Evolutionary conservation across 2,888 invertebrate genomes (phyloP).

Genomic region (Drosophila gaucha): DNA sequence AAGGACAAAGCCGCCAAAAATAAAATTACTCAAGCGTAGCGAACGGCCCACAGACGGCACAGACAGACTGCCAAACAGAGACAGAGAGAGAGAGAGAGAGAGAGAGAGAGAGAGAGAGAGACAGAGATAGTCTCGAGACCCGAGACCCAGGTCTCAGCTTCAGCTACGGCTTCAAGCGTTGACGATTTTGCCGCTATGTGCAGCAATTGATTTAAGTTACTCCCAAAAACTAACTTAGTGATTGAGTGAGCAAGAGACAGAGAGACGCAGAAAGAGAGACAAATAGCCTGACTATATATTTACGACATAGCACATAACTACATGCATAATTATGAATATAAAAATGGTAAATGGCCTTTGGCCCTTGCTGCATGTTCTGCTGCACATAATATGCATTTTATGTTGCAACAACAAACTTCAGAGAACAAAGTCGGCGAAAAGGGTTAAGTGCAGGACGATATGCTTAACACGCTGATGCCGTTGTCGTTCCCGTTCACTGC

Average conservation of each 20-base stretch:
- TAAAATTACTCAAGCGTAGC: slow-evolving; percentile 75
- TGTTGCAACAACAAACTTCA: slow-evolving; percentile 58
- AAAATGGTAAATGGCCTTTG: slow-evolving; percentile 55
- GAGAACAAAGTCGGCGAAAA: slow-evolving; percentile 37
- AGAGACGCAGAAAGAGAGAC: slow-evolving; percentile 8
- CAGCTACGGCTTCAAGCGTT: slow-evolving; percentile 36
- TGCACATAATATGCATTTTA: slow-evolving; percentile 71
- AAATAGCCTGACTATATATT: slow-evolving; percentile 17
- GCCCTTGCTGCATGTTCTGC: slow-evolving; percentile 58
- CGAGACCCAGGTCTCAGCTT: slow-evolving; percentile 10
- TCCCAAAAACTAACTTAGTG: slow-evolving; percentile 47
- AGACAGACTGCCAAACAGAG: slow-evolving; percentile 5
- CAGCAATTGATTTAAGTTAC: slow-evolving; percentile 81
- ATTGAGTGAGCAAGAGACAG: slow-evolving; percentile 6
- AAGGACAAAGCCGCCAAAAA: slow-evolving; percentile 76
- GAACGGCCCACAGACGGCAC: slow-evolving; percentile 35
- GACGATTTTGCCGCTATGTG: slow-evolving; percentile 54
- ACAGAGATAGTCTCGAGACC: too few species aligned
- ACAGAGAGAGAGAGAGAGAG: neutral
- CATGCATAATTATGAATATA: slow-evolving; percentile 33
- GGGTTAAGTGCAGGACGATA: slow-evolving; percentile 55
- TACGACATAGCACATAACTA: slow-evolving; percentile 24
- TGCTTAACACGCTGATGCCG: slow-evolving; percentile 57
- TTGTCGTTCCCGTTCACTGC: slow-evolving; percentile 19
- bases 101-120: neutral